Conservation (phyloP, 1,140 invertebrate species). For the Nasonia vitripennis region DNA sequence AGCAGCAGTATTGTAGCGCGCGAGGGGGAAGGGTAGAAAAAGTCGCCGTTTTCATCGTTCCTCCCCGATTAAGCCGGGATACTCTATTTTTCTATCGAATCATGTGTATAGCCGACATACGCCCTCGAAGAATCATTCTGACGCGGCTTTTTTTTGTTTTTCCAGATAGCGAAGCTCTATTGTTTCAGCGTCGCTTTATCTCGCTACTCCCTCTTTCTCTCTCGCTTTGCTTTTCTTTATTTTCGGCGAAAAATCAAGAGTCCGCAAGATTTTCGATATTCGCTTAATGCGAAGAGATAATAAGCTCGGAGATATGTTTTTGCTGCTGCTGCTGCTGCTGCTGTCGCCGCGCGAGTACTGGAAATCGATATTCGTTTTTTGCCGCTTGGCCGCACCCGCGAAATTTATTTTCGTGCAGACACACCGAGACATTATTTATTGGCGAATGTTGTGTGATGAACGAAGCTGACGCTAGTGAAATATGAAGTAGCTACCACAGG, state of each 20-base stretch:
- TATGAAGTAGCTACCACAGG: not conserved
- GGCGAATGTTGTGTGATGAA: not conserved
- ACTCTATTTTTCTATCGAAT: slow-evolving; percentile 48
- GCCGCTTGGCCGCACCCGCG: not conserved
- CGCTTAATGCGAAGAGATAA: slow-evolving; percentile 25
- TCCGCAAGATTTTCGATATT: not conserved
- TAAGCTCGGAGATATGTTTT: slow-evolving; percentile 14
- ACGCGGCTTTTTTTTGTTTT: slow-evolving; percentile 16
- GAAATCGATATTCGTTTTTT: slow-evolving; percentile 29
- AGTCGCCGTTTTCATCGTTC: not conserved
- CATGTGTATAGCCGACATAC: not conserved
- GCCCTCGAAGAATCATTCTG: not conserved
- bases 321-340: not conserved
- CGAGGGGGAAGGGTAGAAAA: not conserved
- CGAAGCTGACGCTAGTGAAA: slow-evolving; percentile 25
- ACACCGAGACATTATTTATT: not conserved
- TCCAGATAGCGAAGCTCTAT: not conserved
- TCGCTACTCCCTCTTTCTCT: not conserved
- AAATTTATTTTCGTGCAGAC: not conserved
- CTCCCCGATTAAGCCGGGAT: slow-evolving; percentile 25
- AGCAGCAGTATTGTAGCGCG: not conserved
- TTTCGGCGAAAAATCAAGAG: slow-evolving; percentile 1
- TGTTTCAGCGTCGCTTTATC: not conserved
- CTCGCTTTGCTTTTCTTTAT: not conserved
- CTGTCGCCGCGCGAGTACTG: not conserved